Base-by-base conservation (phyloP, 2,797 vertebrate species). In the Danionella dracula region DNA sequence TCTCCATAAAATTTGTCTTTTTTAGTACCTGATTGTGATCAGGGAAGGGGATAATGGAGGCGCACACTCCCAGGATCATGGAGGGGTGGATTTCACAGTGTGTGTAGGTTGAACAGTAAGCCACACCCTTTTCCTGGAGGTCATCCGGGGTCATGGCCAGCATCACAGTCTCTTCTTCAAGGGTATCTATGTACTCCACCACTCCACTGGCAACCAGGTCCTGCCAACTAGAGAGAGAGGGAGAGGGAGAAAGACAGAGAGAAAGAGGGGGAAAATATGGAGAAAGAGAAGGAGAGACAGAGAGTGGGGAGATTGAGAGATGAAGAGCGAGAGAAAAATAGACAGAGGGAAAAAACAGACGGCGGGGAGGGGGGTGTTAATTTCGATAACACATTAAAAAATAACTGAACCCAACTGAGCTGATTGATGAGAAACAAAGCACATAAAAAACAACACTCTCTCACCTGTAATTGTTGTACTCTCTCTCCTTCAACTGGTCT, bases 131-230 rank as follows among this genome's bases (percentile, higher is more conserved):
- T 81, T 99, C 95, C 79, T 98, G 97, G 60, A 99, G 90, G 77
- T 99, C 96, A 76, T 99, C 97, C 0, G 97, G 96, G 55, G 96
- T 99, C 97, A 99, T 99, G 11, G 97, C 97, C 31, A 99, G 85
- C 97, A 99, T 99, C 78, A 98, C 97, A 0, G 96, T 99, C 81
- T 99, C 97, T 77, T 99, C 97, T 81, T 99, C 97, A 57, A 99
- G 81, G 0, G 97, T 99, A 76, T 99, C 97, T 2, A 99, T 99
- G 71, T 99, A 98, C 79, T 99, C 96, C 8, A 99, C 96, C 32
- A 99, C 96, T 0, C 96, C 96, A 1, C 95, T 98, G 12, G 96
- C 96, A 66, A 98, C 96, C 0, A 99, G 83, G 78, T 99, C 96
- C 90, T 99, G 96, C 96, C 96, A 99, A 81, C 96, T 99, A 59